Evolutionary conservation across 2,797 vertebrate genomes (phyloP), one percentile per base, ranked within the genome.

Genomic region (Coregonus ussuriensis): DNA sequence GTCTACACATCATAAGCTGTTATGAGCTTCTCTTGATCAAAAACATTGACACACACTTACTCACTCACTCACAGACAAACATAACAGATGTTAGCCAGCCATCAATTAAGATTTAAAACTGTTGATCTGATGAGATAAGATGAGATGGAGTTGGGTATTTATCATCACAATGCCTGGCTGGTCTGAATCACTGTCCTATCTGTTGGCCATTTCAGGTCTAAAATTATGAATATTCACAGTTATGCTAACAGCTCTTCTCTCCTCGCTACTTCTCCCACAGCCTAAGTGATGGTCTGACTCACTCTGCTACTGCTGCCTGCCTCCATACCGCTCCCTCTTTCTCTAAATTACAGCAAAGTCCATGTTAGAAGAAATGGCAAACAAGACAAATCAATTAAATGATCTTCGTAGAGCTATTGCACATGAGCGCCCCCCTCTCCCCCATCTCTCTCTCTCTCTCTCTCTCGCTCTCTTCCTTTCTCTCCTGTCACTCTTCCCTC

Each of bases 181-280:
- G 59, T 77, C 76, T 88, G 90, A 88, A 83, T 89, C 87, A 84
- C 80, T 62, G 59, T 62, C 59, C 59, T 25, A 21, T 25, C 56
- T 1, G 77, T 81, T 65, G 73, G 74, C 79, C 63, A 84, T 85
- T 82, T 79, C 76, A 85, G 79, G 87, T 90, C 86, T 90, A 89
- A 87, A 87, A 84, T 85, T 81, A 87, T 83, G 79, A 86, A 84
- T 82, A 88, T 90, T 93, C 89, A 92, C 91, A 90, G 90, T 89
- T 91, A 90, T 90, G 87, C 79, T 90, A 88, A 90, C 90, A 88
- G 85, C 31, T 67, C 83, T 52, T 21, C 73, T 72, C 85, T 83
- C 82, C 85, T 52, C 16, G 33, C 31, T 25, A 16, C 15, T 25
- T 54, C 88, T 88, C 80, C 86, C 81, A 72, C 82, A 81, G 79